Evolutionary conservation across 1,140 invertebrate genomes (phyloP).

Genomic region (Pseudobourletiella spinata): DNA sequence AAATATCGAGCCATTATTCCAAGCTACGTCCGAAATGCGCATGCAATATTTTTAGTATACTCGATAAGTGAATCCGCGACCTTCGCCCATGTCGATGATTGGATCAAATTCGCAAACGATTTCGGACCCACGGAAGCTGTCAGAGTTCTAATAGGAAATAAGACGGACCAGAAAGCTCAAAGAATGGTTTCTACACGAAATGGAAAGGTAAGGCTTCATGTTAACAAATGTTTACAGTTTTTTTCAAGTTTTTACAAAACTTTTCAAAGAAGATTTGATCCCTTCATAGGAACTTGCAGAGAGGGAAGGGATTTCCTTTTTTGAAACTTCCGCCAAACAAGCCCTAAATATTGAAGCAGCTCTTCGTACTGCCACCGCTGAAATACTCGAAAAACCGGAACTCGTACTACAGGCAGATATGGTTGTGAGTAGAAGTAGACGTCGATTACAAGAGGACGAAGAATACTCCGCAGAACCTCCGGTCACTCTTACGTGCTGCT

Average conservation of each 20-base stretch:
- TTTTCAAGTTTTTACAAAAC: not conserved
- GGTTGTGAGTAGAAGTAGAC: not conserved
- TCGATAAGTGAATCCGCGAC: constrained; percentile 83
- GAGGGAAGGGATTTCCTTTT: constrained; percentile 73
- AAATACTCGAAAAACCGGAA: constrained; percentile 22
- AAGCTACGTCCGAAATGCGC: constrained; percentile 87
- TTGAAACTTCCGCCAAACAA: constrained; percentile 79
- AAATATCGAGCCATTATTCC: constrained; percentile 86
- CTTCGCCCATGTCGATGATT: constrained; percentile 77
- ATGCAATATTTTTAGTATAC: constrained; percentile 83
- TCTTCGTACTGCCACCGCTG: constrained; percentile 59
- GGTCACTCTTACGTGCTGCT: not conserved
- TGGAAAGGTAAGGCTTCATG: constrained; percentile 39
- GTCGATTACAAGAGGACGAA: not conserved
- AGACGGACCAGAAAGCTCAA: constrained; percentile 40
- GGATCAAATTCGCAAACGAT: constrained; percentile 76
- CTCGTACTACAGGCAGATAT: not conserved
- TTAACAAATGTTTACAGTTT: not conserved
- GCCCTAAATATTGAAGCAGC: constrained; percentile 57
- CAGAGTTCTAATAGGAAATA: constrained; percentile 75
- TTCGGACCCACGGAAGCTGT: constrained; percentile 80
- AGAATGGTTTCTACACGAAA: constrained; percentile 37
- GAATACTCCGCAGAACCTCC: not conserved
- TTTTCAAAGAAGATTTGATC: too few species aligned
- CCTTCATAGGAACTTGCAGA: constrained; percentile 51